Evolutionary conservation across 2,888 invertebrate genomes (phyloP).

Genomic region (Parnassius smintheus): DNA sequence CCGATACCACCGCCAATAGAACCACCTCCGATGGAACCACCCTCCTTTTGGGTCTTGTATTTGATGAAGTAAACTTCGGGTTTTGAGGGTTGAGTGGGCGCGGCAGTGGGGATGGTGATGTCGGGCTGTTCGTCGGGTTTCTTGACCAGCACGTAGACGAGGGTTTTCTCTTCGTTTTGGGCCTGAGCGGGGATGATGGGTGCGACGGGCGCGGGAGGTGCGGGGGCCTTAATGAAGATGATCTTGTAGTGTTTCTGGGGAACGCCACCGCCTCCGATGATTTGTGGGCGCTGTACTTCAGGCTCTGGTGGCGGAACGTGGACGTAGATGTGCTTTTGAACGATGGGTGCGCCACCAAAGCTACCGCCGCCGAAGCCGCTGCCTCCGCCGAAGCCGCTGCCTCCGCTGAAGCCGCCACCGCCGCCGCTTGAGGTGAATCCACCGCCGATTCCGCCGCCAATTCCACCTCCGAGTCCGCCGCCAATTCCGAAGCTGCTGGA

Average conservation of each 20-base stretch:
- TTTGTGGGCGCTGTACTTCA: constrained; percentile 84
- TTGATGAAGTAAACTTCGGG: constrained; percentile 93
- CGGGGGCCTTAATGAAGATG: constrained; percentile 92
- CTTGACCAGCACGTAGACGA: constrained; percentile 91
- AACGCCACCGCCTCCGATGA: constrained; percentile 83
- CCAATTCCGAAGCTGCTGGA: constrained; percentile 60
- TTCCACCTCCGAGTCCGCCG: constrained; percentile 42
- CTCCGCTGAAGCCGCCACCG: constrained; percentile 43
- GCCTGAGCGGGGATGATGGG: constrained; percentile 87
- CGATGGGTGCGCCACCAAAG: constrained; percentile 78
- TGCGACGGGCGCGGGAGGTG: constrained; percentile 87
- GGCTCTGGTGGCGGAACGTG: constrained; percentile 92
- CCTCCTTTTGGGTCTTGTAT: constrained; percentile 87
- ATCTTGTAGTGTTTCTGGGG: constrained; percentile 92
- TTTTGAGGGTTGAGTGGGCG: constrained; percentile 89
- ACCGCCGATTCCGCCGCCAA: constrained; percentile 51
- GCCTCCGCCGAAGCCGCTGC: constrained; percentile 50
- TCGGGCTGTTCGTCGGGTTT: constrained; percentile 91
- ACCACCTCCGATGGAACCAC: constrained; percentile 52
- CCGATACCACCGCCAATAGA: constrained; percentile 41
- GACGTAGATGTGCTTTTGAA: constrained; percentile 91
- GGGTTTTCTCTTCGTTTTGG: constrained; percentile 89
- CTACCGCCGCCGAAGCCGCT: constrained; percentile 50
- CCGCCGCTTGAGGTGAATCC: constrained; percentile 46
- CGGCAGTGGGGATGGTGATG: constrained; percentile 86